Percentiles rank a stretch among this genome's conserved stretches.
phyloP scores from a whole-genome alignment of 2,113 vertebrate genomes.

The Silurus meridionalis region DNA sequence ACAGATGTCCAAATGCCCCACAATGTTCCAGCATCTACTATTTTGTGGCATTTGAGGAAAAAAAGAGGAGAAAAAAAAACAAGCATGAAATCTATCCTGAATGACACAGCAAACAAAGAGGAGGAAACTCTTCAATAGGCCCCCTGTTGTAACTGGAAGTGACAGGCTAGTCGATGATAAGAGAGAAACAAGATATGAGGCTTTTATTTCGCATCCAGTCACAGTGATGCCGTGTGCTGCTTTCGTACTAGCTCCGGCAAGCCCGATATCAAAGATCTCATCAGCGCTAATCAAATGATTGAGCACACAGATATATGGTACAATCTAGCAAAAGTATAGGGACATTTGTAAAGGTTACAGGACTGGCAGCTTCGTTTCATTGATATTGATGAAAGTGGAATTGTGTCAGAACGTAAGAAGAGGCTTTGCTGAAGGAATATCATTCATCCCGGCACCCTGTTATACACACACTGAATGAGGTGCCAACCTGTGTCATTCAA shows the following conservation, averaged over 20 bases:
- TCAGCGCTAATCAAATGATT: conserved; percentile 54
- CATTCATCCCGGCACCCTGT: conserved; percentile 53
- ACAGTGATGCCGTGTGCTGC: conserved; percentile 24
- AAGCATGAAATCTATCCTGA: conserved; percentile 37
- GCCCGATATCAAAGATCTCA: conserved; percentile 49
- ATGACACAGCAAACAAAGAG: conserved; percentile 44
- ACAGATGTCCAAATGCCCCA: conserved; percentile 20
- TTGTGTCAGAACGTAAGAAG: conserved; percentile 44
- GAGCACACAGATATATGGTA: conserved; percentile 35
- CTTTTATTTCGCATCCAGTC: conserved; percentile 43
- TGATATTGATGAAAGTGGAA: conserved; percentile 57
- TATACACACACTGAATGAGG: conserved; percentile 52
- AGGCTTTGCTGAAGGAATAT: conserved; percentile 44
- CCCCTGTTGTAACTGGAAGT: conserved; percentile 46
- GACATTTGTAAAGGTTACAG: conserved; percentile 55
- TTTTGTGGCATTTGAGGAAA: conserved; percentile 36
- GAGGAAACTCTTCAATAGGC: conserved; percentile 36
- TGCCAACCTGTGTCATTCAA: conserved; percentile 59
- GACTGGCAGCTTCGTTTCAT: conserved; percentile 45
- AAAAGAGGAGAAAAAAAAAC: conserved; percentile 37
- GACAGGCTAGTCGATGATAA: conserved; percentile 51
- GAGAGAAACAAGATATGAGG: conserved; percentile 50
- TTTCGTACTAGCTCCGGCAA: conserved; percentile 40
- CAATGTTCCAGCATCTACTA: not conserved
- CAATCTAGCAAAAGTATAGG: conserved; percentile 33